Conservation (phyloP, 2,888 invertebrate species). For the Scaptodrosophila latifasciaeformis region DNA sequence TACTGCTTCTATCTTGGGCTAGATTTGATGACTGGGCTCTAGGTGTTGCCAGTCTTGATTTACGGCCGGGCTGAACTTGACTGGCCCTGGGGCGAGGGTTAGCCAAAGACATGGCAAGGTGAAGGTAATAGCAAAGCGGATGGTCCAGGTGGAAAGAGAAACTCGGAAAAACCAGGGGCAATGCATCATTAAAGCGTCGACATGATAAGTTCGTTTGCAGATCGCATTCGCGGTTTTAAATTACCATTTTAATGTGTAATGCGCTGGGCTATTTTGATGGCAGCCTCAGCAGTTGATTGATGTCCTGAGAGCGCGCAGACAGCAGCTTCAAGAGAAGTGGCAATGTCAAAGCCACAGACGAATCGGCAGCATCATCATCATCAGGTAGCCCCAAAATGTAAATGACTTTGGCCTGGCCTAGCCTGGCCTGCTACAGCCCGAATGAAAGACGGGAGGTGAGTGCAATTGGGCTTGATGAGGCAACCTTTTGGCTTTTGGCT, state of each 20-base stretch:
- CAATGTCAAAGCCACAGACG: no score
- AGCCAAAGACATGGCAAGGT: constrained; percentile 19
- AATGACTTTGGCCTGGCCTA: constrained; percentile 48
- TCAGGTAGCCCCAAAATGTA: constrained; percentile 42
- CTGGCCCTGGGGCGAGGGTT: constrained; percentile 24
- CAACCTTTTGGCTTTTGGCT: constrained; percentile 57
- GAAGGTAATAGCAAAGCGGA: neutral
- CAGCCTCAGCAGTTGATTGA: constrained; percentile 53
- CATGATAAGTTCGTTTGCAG: constrained; percentile 54
- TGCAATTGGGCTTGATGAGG: neutral
- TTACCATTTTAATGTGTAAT: constrained; percentile 59
- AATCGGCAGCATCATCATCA: constrained; percentile 11
- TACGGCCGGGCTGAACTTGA: constrained; percentile 42
- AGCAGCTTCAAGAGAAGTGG: constrained; percentile 3
- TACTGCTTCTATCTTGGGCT: neutral
- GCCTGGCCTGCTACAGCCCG: no score
- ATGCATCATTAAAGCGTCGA: constrained; percentile 60
- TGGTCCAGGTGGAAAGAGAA: neutral
- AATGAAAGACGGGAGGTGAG: no score
- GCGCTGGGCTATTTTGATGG: constrained; percentile 22
- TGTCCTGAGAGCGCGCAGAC: constrained; percentile 50
- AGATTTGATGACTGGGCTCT: no score
- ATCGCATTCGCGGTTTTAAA: constrained; percentile 52
- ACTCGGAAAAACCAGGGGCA: constrained; percentile 44
- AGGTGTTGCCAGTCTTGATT: constrained; percentile 68